Conservation (phyloP, 2,797 vertebrate genomes). For the Oceanodroma leucorhoa region DNA sequence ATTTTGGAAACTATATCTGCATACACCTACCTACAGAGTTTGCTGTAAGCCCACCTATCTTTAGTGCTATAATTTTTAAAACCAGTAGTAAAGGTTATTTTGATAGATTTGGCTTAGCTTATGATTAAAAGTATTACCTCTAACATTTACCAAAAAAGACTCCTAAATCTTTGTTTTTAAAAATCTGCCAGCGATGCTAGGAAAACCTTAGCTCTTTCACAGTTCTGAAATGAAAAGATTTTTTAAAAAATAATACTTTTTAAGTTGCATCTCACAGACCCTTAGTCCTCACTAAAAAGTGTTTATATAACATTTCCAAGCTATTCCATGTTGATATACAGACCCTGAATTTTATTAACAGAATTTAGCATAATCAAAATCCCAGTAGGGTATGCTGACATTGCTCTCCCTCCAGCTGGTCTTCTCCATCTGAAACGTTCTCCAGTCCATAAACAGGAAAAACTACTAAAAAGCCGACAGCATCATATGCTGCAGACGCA, state of each 20-base stretch:
- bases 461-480: constrained; percentile 1
- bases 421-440: constrained; percentile 20
- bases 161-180: constrained; percentile 26
- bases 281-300: not conserved
- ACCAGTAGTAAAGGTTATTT: constrained; percentile 43
- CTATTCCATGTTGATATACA: constrained; percentile 29
- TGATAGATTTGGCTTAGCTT: constrained; percentile 9
- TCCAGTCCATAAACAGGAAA: constrained; percentile 35
- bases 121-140: constrained; percentile 47
- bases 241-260: not conserved
- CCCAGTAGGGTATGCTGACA: constrained; percentile 16
- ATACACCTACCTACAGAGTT: not conserved
- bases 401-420: constrained; percentile 37
- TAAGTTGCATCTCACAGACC: not conserved
- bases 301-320: constrained; percentile 35
- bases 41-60: not conserved
- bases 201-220: not conserved
- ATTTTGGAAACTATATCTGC: not conserved
- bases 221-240: constrained; percentile 5
- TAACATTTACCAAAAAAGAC: constrained; percentile 40
- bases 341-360: constrained; percentile 34
- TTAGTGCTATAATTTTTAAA: not conserved
- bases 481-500: not conserved
- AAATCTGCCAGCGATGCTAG: not conserved
- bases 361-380: constrained; percentile 43